Conservation (phyloP, 2,797 vertebrate genomes). For the Moxostoma hubbsi region DNA sequence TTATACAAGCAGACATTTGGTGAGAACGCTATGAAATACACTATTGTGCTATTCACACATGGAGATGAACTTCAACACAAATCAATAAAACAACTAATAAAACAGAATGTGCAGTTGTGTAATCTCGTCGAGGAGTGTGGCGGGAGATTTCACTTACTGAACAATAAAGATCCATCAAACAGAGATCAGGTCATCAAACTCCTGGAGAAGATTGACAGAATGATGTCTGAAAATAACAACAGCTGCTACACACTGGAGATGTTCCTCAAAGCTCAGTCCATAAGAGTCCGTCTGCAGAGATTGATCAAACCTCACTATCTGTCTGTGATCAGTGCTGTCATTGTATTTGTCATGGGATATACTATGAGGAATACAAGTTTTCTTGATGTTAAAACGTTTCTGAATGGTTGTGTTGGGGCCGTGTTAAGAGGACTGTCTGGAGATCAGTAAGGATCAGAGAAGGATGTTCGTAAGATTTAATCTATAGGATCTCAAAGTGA, state of each 20-base stretch:
- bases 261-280: not conserved
- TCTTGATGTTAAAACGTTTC: not conserved
- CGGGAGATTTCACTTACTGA: constrained; percentile 41
- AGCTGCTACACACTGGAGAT: constrained; percentile 14
- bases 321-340: not conserved
- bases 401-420: not conserved
- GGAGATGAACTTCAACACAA: constrained; percentile 5
- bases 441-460: too few species aligned
- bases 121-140: constrained; percentile 28
- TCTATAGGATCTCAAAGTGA: too few species aligned
- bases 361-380: not conserved
- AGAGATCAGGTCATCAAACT: constrained; percentile 42
- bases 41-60: constrained; percentile 38
- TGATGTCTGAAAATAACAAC: constrained; percentile 32
- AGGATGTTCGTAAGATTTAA: too few species aligned
- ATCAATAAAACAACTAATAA: not conserved
- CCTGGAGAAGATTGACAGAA: constrained; percentile 32
- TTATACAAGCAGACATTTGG: not conserved
- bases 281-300: not conserved
- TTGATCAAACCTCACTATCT: not conserved
- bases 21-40: not conserved
- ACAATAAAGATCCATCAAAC: constrained; percentile 29
- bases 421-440: not conserved
- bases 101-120: not conserved
- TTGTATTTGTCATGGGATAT: not conserved